Conservation (phyloP, 2,888 invertebrate genomes). For the Zootermopsis nevadensis region DNA sequence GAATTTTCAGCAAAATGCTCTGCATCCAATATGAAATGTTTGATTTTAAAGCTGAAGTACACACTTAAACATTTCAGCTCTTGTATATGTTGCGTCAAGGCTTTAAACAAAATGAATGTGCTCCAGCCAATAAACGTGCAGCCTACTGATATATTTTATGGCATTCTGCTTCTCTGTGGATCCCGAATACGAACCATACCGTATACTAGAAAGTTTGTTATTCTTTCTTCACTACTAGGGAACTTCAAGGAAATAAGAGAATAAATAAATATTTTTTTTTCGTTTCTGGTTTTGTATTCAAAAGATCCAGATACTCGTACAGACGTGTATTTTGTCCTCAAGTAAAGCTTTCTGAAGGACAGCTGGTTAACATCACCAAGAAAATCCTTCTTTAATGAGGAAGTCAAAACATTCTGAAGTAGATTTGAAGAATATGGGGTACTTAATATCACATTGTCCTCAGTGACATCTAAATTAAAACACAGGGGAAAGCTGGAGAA, state of each 20-base stretch:
- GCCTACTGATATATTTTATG: not conserved
- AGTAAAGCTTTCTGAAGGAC: not conserved
- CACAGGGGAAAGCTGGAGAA: too few relatives aligned
- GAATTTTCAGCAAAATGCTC: too few relatives aligned
- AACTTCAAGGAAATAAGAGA: not conserved
- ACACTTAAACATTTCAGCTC: not conserved
- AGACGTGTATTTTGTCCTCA: not conserved
- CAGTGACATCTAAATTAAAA: too few relatives aligned
- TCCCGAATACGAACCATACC: not conserved
- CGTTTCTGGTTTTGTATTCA: not conserved
- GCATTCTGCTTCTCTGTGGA: not conserved
- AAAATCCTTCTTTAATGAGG: not conserved
- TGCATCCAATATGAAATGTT: too few relatives aligned
- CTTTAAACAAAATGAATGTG: not conserved
- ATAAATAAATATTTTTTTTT: constrained; percentile 4
- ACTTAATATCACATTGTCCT: too few relatives aligned
- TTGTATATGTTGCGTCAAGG: not conserved
- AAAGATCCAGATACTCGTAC: not conserved
- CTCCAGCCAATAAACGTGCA: not conserved
- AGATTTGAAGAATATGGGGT: not conserved
- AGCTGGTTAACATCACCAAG: not conserved
- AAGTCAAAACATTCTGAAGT: not conserved
- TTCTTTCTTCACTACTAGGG: not conserved
- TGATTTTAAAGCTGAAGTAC: too few relatives aligned
- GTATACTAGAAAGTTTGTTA: not conserved